Evolutionary conservation across 2,113 vertebrate genomes (phyloP), one percentile per base, ranked within the genome.

Genomic region (Peromyscus leucopus): DNA sequence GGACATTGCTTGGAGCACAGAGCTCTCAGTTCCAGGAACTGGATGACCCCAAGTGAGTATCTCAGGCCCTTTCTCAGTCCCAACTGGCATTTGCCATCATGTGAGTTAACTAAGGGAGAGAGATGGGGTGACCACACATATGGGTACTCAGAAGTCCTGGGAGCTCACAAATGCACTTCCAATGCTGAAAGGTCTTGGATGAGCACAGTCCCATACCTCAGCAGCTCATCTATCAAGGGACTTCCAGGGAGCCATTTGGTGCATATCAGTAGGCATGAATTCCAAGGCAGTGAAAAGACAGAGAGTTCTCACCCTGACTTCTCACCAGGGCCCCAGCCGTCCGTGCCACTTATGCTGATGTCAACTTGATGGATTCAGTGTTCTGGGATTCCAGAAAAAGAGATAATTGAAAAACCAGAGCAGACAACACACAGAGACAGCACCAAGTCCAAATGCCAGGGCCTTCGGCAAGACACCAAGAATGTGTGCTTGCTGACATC

Each of bases 111-210:
- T 2, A 2, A 33, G 16, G 72, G 67, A 26, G 33, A 2, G 21
- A 26, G 26, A 12, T 65, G 15, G 5, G 8, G 17, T 28, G 72
- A 63, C 17, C 5, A 15, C 22, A 39, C 0, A 0, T 82, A 13
- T 2, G 12, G 46, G 21, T 2, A 3, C 12, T 36, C 24, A 15
- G 31, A 39, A 39, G 42, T 0, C 71, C 46, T 3, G 6, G 42
- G 42, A 48, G 17, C 33, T 39, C 69, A 65, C 63, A 42, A 75
- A 76, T 89, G 26, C 21, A 31, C 10, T 74, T 22, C 55, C 21
- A n/a, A 65, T 6, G 3, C 46, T 24, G 24, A 3, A 5, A 63
- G 55, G 36, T 76, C 48, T 31, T 5, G 15, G n/a, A 26, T 12
- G 21, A 48, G n/a, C 12, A 6, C 15, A 33, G n/a, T 61, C 33